Evolutionary conservation across 2,113 vertebrate species (phyloP), one percentile per base, ranked within the genome.

Genomic region (Pteropus alecto): DNA sequence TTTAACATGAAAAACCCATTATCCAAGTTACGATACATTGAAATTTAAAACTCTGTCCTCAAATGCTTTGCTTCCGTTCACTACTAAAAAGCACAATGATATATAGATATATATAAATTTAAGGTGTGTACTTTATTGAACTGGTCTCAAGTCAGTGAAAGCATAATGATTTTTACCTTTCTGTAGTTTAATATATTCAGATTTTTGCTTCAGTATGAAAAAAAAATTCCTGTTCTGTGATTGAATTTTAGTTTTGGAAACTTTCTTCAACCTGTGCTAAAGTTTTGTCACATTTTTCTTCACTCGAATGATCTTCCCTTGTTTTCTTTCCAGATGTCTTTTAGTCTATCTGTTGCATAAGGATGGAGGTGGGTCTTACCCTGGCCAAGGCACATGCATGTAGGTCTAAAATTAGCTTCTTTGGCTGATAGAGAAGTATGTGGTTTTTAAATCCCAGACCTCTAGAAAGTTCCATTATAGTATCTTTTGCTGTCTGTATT

Each of bases 161-260:
- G 33, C 86, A 77, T 26, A 54, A 26, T 76, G 33, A 60, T 78
- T 85, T 79, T 90, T 93, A 8, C 51, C 15, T 96, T 13, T 95
- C 65, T 81, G 48, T 61, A 43, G 68, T 87, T 74, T 60, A 91
- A 51, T 91, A 74, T 28, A 93, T 93, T 73, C 41, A 48, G 77
- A 63, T 93, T 88, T 21, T 77, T 94, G 63, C 43, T 85, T 74
- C 51, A 79, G 43, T 60, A 70, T 92, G 63, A 91, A 91, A 93
- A 91, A 91, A 93, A 93, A 79, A 68, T 71, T 83, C 70, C 61
- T 90, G 4, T 93, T 91, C 48, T 88, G 3, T 92, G 86, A 58
- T 73, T 85, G 24, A 87, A 21, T 84, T 74, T 84, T 95, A 46
- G 10, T 76, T 74, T 90, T 96, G 28, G 61, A 87, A 95, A 78